Base-by-base conservation (phyloP, 2,888 invertebrate species). In the Lymantria monacha region DNA sequence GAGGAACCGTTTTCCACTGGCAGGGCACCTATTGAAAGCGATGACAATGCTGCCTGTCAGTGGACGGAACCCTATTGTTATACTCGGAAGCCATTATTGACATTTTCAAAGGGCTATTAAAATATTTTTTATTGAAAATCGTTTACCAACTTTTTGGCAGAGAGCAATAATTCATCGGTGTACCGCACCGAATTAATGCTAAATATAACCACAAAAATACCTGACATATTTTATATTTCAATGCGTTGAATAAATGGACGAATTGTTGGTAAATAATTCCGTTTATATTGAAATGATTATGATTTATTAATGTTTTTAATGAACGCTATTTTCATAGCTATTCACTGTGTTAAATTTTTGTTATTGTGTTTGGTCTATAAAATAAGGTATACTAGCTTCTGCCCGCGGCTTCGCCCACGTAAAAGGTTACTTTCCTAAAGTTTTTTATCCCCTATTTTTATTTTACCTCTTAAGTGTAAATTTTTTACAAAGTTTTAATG, bases 51-150 rank as follows among this genome's bases (percentile, higher is more conserved):
- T 72, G 75, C 69, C 80, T 76, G 83, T 74, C 85, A 76, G 74
- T 82, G 78, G 83, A 84, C 85, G 85, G 83, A 85, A 81, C 76
- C 74, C 83, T 69, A 84, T 88, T 89, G 87, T 87, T 81, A 81
- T 79, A 73, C 76, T 77, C 83, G 87, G 85, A 87, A 87, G 83
- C 86, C 85, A 86, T 86, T 88, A 88, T 85, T 85, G 86, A 87
- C 83, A 76, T 86, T 85, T 86, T 85, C 82, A 87, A 87, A 85
- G 80, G 81, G 78, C 84, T 81, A 82, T 87, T 86, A 85, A 83
- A 84, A 79, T 81, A 77, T 79, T 77, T 77, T 79, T 77, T 82
- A 81, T 81, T 81, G 81, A 82, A 81, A 80, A 82, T 71, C 79
- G 80, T 81, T 82, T 78, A 74, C 71, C 62, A 66, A 71, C 61